Evolutionary conservation across 2,797 vertebrate species (phyloP).

Genomic region (Danio kyathit): DNA sequence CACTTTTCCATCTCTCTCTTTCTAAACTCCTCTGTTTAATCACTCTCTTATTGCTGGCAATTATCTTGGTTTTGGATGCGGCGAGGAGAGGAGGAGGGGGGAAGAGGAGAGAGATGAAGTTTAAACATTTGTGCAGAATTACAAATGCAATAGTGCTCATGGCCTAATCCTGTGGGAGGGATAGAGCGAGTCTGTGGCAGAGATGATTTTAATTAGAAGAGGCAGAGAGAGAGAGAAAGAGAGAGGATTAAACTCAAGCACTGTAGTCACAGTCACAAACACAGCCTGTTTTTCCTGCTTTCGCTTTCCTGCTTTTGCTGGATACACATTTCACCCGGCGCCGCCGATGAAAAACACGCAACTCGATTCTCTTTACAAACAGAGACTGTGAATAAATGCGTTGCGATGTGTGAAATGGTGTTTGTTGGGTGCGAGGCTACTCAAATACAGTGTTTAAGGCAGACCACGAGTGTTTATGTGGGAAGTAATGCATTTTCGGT

Average conservation of each 20-base stretch:
- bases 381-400: slow-evolving; percentile 28
- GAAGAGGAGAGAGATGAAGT: slow-evolving; percentile 67
- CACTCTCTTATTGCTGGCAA: slow-evolving; percentile 66
- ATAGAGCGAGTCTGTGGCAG: slow-evolving; percentile 82
- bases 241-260: slow-evolving; percentile 73
- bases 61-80: slow-evolving; percentile 56
- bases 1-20: slow-evolving; percentile 50
- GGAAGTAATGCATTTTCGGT: background rate
- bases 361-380: slow-evolving; percentile 66
- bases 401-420: slow-evolving; percentile 59
- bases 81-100: slow-evolving; percentile 61
- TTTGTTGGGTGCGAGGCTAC: slow-evolving; percentile 1
- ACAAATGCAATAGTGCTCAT: slow-evolving; percentile 88
- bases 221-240: slow-evolving; percentile 63
- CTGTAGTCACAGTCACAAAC: slow-evolving; percentile 83
- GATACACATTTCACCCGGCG: slow-evolving; percentile 56
- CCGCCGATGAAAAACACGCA: slow-evolving; percentile 27
- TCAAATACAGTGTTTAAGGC: background rate
- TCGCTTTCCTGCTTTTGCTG: slow-evolving; percentile 57
- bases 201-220: slow-evolving; percentile 70
- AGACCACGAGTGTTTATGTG: background rate
- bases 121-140: slow-evolving; percentile 84
- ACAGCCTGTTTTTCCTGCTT: slow-evolving; percentile 67
- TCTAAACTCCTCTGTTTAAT: slow-evolving; percentile 58
- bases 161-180: slow-evolving; percentile 83